phyloP scores from a whole-genome alignment of 37 sponge, comb jelly and placozoan genomes.

The Cliona cf. orientalis region DNA sequence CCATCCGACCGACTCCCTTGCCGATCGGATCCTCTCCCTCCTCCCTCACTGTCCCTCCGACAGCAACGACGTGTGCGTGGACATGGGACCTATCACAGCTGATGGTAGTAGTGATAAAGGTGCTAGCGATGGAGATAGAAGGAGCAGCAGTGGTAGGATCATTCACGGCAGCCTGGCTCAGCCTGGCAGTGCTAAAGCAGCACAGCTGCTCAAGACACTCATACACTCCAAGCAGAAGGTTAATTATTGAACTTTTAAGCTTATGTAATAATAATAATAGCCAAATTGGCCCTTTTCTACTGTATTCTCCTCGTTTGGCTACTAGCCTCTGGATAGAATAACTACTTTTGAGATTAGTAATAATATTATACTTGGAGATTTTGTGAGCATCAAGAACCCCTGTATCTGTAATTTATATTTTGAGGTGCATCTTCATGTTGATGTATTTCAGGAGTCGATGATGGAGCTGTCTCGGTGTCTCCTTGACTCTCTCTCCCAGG shows the following conservation, averaged over 20 bases:
- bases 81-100: constrained; percentile 46
- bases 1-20: constrained; percentile 53
- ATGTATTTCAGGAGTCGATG: constrained; percentile 52
- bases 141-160: not conserved
- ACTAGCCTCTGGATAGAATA: not conserved
- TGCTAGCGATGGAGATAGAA: not conserved
- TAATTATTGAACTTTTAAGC: not conserved
- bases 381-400: no score
- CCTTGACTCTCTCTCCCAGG: constrained; percentile 59
- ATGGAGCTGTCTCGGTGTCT: constrained; percentile 68
- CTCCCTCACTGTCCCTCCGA: constrained; percentile 40
- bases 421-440: no score
- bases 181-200: constrained; percentile 11
- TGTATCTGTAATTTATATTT: no score
- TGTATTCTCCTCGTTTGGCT: not conserved
- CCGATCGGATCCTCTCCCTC: constrained; percentile 46
- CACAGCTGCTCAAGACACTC: constrained; percentile 45
- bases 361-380: no score
- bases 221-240: constrained; percentile 58
- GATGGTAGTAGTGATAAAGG: not conserved
- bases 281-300: not conserved
- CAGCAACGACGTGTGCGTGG: constrained; percentile 57
- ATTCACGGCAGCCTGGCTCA: constrained; percentile 56
- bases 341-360: no score
- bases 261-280: no score